Evolutionary conservation across 1,140 invertebrate genomes (phyloP).

Genomic region (Drosophila triauraria): DNA sequence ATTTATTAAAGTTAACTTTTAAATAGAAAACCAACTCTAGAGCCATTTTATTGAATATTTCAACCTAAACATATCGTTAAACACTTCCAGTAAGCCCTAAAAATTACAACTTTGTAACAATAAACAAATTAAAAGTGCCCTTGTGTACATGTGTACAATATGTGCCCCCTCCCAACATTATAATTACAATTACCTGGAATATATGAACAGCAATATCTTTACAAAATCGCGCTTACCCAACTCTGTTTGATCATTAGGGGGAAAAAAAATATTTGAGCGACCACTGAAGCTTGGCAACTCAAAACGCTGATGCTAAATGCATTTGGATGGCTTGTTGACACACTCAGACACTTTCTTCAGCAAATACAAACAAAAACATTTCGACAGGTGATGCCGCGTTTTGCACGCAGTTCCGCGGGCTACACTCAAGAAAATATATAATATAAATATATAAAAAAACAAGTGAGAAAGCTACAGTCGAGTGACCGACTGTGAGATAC

Average conservation of each 20-base stretch:
- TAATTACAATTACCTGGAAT: slow-evolving; percentile 27
- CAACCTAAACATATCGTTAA: background rate
- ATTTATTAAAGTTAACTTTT: too few species aligned
- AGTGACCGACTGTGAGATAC: too few species aligned
- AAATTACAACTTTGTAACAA: background rate
- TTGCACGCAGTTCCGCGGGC: background rate
- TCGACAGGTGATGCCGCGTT: background rate
- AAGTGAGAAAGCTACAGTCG: too few species aligned
- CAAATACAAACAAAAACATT: slow-evolving; percentile 3
- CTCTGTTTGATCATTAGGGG: slow-evolving; percentile 34
- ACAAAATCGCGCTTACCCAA: slow-evolving; percentile 39
- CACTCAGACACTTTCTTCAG: slow-evolving; percentile 7
- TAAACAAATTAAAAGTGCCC: slow-evolving; percentile 10
- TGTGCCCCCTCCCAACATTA: background rate
- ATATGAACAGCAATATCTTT: slow-evolving; percentile 6
- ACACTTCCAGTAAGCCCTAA: background rate
- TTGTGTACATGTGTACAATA: slow-evolving; percentile 6
- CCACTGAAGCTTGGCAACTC: slow-evolving; percentile 12
- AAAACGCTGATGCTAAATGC: slow-evolving; percentile 13
- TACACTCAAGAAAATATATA: background rate
- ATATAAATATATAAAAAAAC: too few species aligned
- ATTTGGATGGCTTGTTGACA: background rate
- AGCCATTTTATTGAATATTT: background rate
- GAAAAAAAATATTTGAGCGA: slow-evolving; percentile 7
- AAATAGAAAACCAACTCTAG: background rate